Conservation (phyloP, 1,140 invertebrate genomes). For the Ladona fulva region DNA sequence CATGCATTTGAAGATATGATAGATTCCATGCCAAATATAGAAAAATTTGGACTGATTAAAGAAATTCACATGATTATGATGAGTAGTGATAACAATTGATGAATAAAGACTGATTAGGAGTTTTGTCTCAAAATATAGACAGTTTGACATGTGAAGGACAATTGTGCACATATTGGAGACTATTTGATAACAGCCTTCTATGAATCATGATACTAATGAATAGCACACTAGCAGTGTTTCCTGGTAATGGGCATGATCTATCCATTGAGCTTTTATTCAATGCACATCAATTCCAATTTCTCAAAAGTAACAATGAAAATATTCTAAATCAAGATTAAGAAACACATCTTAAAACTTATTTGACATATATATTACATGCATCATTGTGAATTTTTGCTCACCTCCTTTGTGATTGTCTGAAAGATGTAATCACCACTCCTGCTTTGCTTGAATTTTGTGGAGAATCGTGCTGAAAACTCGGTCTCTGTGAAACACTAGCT, state of each 20-base stretch:
- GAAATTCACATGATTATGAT: not conserved
- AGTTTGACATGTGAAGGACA: not conserved
- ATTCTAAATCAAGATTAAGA: conserved; percentile 18
- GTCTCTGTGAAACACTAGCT: conserved; percentile 37
- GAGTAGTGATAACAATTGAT: not conserved
- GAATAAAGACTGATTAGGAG: not conserved
- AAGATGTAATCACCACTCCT: conserved; percentile 89
- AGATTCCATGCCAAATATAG: not conserved
- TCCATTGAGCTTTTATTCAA: not conserved
- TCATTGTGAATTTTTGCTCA: conserved; percentile 34
- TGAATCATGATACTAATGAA: not conserved
- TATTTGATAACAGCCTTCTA: not conserved
- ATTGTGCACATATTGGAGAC: not conserved
- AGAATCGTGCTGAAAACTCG: conserved; percentile 49
- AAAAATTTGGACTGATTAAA: not conserved
- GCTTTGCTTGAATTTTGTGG: conserved; percentile 57
- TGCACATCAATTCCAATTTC: not conserved
- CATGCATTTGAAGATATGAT: conserved; percentile 2
- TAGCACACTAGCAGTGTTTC: not conserved
- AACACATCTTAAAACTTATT: conserved; percentile 2
- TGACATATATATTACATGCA: conserved; percentile 3
- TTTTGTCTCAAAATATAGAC: not conserved
- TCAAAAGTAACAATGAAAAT: conserved; percentile 18
- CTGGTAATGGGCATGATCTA: not conserved
- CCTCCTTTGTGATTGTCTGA: conserved; percentile 79